Evolutionary conservation across 2,888 invertebrate species (phyloP).

Genomic region (Conchocele bisecta): DNA sequence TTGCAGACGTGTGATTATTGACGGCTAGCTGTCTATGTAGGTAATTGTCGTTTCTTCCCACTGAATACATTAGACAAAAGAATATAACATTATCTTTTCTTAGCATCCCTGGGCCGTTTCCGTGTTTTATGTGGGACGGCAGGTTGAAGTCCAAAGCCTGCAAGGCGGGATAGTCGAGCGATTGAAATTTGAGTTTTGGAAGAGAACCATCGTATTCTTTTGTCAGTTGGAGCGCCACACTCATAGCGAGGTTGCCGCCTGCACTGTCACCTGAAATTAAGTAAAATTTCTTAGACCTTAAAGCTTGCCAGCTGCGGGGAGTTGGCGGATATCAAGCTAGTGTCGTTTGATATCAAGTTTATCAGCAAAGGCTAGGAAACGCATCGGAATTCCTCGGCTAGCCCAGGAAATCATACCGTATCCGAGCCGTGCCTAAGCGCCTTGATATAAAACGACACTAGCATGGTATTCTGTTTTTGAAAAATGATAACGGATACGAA

Average conservation of each 20-base stretch:
- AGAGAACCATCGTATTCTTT: slow-evolving; percentile 42
- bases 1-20: slow-evolving; percentile 38
- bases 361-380: too few species aligned
- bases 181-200: slow-evolving; percentile 51
- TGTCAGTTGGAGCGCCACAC: slow-evolving; percentile 56
- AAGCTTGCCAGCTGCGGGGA: too few species aligned
- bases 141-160: slow-evolving; percentile 77
- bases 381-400: too few species aligned
- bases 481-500: too few species aligned
- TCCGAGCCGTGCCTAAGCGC: too few species aligned
- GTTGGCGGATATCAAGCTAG: too few species aligned
- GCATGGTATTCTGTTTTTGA: too few species aligned
- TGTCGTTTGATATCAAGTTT: too few species aligned
- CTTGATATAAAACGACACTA: too few species aligned
- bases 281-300: too few species aligned
- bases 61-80: slow-evolving; percentile 58
- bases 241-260: slow-evolving; percentile 70
- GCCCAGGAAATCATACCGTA: too few species aligned
- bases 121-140: slow-evolving; percentile 61
- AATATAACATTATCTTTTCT: slow-evolving; percentile 46
- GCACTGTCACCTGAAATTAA: slow-evolving; percentile 66
- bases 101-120: slow-evolving; percentile 41
- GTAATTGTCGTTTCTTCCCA: slow-evolving; percentile 32
- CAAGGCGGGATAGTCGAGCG: slow-evolving; percentile 57
- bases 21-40: slow-evolving; percentile 9